Percentiles rank a stretch among this genome's conserved stretches.
phyloP scores from a whole-genome alignment of 2,888 invertebrate genomes.

The Biston betularia region DNA sequence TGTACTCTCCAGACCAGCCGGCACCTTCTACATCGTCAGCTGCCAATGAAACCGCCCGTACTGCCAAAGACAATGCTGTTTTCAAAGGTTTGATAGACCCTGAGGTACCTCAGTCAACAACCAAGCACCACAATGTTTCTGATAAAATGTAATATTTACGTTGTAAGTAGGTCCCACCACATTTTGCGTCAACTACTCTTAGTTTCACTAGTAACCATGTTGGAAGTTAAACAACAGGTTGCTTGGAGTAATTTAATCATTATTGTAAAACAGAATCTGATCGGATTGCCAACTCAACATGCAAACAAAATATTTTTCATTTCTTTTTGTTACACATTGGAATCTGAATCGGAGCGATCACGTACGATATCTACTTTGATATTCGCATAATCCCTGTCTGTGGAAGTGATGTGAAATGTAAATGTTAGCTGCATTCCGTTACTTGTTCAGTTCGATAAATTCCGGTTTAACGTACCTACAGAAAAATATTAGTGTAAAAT shows the following conservation, averaged over 20 bases:
- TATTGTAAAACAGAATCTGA: background rate
- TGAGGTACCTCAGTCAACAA: constrained; percentile 1
- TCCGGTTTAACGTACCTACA: constrained; percentile 21
- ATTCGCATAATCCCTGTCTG: constrained; percentile 22
- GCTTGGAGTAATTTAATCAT: background rate
- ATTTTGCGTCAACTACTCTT: background rate
- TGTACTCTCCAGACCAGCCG: constrained; percentile 81
- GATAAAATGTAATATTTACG: too few species aligned
- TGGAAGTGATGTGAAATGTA: constrained; percentile 15
- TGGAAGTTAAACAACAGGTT: background rate
- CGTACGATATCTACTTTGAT: constrained; percentile 24
- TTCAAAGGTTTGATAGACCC: constrained; percentile 67
- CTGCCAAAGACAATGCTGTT: constrained; percentile 60
- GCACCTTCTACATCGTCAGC: constrained; percentile 75
- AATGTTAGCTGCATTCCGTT: constrained; percentile 15
- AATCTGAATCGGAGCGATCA: constrained; percentile 17
- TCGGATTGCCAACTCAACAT: constrained; percentile 1
- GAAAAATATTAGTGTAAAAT: background rate
- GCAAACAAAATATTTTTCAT: constrained; percentile 5
- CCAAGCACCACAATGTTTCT: background rate
- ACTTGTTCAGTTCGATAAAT: constrained; percentile 8
- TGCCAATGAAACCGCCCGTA: constrained; percentile 59
- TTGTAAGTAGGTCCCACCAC: too few species aligned
- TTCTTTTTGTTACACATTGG: constrained; percentile 10
- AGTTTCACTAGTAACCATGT: background rate